phyloP scores from a whole-genome alignment of 2,888 invertebrate genomes.

The Xestia c-nigrum region DNA sequence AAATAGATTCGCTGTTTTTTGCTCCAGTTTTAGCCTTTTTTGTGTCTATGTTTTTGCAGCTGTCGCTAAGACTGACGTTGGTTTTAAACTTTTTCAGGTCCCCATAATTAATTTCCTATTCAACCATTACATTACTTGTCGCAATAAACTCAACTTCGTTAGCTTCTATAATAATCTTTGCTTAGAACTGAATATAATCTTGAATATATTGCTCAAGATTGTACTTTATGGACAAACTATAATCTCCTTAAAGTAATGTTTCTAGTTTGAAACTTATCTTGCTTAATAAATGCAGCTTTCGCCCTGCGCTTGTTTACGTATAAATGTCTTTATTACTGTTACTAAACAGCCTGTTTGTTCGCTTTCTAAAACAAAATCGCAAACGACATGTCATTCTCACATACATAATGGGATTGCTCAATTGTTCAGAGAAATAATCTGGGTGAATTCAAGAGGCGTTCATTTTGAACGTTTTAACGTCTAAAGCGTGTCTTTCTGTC shows the following conservation, averaged over 20 bases:
- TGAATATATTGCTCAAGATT: conserved; percentile 61
- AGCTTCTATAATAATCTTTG: conserved; percentile 54
- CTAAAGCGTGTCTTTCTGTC: conserved; percentile 67
- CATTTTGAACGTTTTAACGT: conserved; percentile 64
- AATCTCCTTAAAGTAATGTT: conserved; percentile 62
- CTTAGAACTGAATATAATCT: conserved; percentile 56
- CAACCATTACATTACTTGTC: conserved; percentile 46
- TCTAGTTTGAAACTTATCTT: conserved; percentile 58
- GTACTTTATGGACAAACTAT: conserved; percentile 53
- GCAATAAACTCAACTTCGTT: conserved; percentile 55
- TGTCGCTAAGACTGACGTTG: conserved; percentile 20
- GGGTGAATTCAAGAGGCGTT: conserved; percentile 76
- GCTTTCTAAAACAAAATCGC: conserved; percentile 68
- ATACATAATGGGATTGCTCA: conserved; percentile 77
- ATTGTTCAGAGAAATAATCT: conserved; percentile 72
- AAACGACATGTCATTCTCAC: conserved; percentile 70
- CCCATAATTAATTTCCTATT: conserved; percentile 48
- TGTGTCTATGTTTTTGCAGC: conserved; percentile 33
- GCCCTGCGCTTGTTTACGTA: conserved; percentile 67
- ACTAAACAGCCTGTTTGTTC: conserved; percentile 67
- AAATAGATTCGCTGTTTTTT: conserved; percentile 33
- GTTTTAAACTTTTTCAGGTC: conserved; percentile 27
- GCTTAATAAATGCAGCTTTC: conserved; percentile 70
- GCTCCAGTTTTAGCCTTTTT: conserved; percentile 31
- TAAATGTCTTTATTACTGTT: conserved; percentile 71